A percentile compares a stretch with the other conserved stretches of the same genome.
These are phyloP conservation scores for Triplophysa siluroides DNA, from an alignment of 2,113 vertebrate species.

Conservation along the genomic window DNA sequence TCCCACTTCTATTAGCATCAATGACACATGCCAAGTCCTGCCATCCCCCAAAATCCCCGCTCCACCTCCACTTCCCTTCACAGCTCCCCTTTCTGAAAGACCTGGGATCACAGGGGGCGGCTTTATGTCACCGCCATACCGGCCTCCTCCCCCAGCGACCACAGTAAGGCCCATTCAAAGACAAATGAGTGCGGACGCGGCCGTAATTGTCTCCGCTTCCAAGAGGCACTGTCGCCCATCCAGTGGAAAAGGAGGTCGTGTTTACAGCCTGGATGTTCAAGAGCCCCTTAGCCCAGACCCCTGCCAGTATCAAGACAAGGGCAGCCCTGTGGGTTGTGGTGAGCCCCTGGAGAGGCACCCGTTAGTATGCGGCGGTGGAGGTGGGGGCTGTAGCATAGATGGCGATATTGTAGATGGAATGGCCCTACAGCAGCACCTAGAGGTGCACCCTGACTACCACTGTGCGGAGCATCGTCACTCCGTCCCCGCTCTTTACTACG, in stretches of 20 bases:
- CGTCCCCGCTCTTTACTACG: conserved; percentile 81
- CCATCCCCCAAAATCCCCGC: conserved; percentile 73
- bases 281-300: conserved; percentile 89
- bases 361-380: conserved; percentile 80
- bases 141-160: conserved; percentile 80
- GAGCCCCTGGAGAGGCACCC: conserved; percentile 91
- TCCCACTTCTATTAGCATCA: conserved; percentile 67
- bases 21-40: conserved; percentile 65
- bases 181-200: conserved; percentile 94
- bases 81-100: conserved; percentile 73
- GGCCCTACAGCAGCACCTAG: conserved; percentile 80
- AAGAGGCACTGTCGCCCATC: conserved; percentile 94
- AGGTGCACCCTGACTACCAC: conserved; percentile 95
- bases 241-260: conserved; percentile 89
- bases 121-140: conserved; percentile 90
- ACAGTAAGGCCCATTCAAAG: conserved; percentile 89
- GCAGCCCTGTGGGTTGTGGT: conserved; percentile 88
- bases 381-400: conserved; percentile 64
- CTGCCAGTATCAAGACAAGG: conserved; percentile 91
- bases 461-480: conserved; percentile 99
- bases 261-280: conserved; percentile 94
- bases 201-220: conserved; percentile 73
- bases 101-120: conserved; percentile 80
- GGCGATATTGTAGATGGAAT: conserved; percentile 50
- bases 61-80: conserved; percentile 74